These are phyloP conservation scores for Hyla sarda DNA, from an alignment of 2,113 vertebrate species.

Conservation along the genomic window DNA sequence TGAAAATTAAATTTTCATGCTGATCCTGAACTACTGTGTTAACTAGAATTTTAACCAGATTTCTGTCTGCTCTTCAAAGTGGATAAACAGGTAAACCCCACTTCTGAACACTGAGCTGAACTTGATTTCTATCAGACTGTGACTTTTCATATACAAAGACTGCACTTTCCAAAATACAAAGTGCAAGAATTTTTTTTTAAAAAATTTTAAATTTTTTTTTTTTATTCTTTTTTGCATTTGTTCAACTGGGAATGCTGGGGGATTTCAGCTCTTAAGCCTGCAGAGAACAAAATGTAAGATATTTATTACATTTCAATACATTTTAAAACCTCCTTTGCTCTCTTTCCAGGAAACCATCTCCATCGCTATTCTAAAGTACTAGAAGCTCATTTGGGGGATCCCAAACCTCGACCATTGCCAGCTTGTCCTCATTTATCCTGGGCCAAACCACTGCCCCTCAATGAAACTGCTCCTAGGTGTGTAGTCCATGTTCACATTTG, in stretches of 20 bases:
- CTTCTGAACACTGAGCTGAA: too few species aligned
- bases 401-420: conserved; percentile 91
- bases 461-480: conserved; percentile 95
- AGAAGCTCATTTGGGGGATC: conserved; percentile 90
- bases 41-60: too few species aligned
- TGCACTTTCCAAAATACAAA: not conserved
- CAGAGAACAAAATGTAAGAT: not conserved
- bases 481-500: conserved; percentile 52
- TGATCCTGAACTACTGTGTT: too few species aligned
- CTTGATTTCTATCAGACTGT: too few species aligned
- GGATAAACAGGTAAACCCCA: too few species aligned
- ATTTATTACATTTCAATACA: too few species aligned
- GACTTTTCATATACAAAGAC: too few species aligned
- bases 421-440: conserved; percentile 97
- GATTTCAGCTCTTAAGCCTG: not conserved
- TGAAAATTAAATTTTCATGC: too few species aligned
- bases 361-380: conserved; percentile 98
- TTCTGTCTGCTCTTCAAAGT: too few species aligned
- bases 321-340: too few species aligned
- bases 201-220: too few species aligned
- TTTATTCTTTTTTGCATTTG: not conserved
- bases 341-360: conserved; percentile 88
- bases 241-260: not conserved
- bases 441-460: conserved; percentile 97
- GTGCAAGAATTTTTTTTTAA: not conserved